Percentiles rank a stretch among this genome's conserved stretches.
Conservation (phyloP, 2,797 vertebrate genomes). For the Lindbergichthys nudifrons region DNA sequence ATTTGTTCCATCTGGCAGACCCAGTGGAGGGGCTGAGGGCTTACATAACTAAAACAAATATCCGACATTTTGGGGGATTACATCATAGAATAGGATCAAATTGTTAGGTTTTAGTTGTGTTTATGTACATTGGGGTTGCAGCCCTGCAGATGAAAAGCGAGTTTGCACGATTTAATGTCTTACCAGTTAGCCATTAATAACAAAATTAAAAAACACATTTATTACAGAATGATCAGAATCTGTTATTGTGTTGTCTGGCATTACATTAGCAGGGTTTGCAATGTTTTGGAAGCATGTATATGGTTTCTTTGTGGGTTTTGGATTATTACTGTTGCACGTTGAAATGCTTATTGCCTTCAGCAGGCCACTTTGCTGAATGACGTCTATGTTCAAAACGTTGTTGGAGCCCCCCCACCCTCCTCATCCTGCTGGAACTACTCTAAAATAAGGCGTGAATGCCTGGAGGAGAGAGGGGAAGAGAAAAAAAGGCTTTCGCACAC, state of each 20-base stretch:
- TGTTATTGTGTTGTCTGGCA: neutral
- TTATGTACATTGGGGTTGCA: slow-evolving; percentile 17
- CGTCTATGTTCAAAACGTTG: slow-evolving; percentile 65
- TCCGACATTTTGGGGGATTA: slow-evolving; percentile 75
- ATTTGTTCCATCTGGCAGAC: slow-evolving; percentile 80
- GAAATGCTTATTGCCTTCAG: slow-evolving; percentile 44
- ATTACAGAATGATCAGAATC: neutral
- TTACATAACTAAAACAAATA: slow-evolving; percentile 85
- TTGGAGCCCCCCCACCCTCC: slow-evolving; percentile 28
- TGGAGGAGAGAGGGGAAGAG: slow-evolving; percentile 32
- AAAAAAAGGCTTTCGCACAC: slow-evolving; percentile 56
- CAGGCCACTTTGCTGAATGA: slow-evolving; percentile 52
- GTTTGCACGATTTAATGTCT: slow-evolving; percentile 11
- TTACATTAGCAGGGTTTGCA: slow-evolving; percentile 8
- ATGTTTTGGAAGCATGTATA: slow-evolving; percentile 22
- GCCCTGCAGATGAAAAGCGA: slow-evolving; percentile 1
- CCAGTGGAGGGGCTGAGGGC: slow-evolving; percentile 59
- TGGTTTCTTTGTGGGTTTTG: neutral
- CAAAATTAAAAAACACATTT: neutral
- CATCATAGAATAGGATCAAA: slow-evolving; percentile 72
- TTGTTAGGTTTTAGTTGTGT: slow-evolving; percentile 29
- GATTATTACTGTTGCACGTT: slow-evolving; percentile 27
- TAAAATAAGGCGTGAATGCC: slow-evolving; percentile 60
- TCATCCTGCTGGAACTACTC: slow-evolving; percentile 55
- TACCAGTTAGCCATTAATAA: neutral